Evolutionary conservation across 2,888 invertebrate species (phyloP).

Genomic region (Xestoiulus laeticollis): DNA sequence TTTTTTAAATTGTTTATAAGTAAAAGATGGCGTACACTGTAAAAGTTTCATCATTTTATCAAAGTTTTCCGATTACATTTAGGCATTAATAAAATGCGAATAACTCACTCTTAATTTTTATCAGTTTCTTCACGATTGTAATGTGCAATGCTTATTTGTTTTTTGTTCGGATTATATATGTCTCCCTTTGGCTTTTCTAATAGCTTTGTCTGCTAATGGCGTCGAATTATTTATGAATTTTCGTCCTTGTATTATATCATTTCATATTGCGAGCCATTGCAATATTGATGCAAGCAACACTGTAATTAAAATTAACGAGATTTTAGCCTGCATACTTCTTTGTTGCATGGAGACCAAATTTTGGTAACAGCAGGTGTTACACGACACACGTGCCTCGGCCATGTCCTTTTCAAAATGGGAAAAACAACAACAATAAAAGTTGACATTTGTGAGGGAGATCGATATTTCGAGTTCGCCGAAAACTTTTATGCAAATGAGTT

Average conservation of each 20-base stretch:
- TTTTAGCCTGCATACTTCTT: background rate
- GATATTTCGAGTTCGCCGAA: background rate
- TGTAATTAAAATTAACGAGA: background rate
- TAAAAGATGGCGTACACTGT: too few species aligned
- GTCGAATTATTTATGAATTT: background rate
- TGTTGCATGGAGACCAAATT: background rate
- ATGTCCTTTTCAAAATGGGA: background rate
- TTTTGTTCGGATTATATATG: too few species aligned
- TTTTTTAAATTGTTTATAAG: too few species aligned
- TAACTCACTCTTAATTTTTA: too few species aligned
- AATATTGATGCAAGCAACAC: background rate
- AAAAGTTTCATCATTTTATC: too few species aligned
- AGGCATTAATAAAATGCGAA: too few species aligned
- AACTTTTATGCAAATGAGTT: background rate
- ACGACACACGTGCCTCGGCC: background rate
- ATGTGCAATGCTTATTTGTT: background rate
- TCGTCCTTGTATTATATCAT: background rate
- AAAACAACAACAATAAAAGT: constrained; percentile 30
- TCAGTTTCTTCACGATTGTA: too few species aligned
- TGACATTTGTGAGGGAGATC: background rate
- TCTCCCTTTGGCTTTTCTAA: background rate
- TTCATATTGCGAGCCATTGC: background rate
- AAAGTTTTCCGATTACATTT: too few species aligned
- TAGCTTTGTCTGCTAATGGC: background rate
- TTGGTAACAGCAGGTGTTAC: constrained; percentile 15